Base-by-base conservation (phyloP, 1,140 invertebrate species). In the Diprion similis region DNA sequence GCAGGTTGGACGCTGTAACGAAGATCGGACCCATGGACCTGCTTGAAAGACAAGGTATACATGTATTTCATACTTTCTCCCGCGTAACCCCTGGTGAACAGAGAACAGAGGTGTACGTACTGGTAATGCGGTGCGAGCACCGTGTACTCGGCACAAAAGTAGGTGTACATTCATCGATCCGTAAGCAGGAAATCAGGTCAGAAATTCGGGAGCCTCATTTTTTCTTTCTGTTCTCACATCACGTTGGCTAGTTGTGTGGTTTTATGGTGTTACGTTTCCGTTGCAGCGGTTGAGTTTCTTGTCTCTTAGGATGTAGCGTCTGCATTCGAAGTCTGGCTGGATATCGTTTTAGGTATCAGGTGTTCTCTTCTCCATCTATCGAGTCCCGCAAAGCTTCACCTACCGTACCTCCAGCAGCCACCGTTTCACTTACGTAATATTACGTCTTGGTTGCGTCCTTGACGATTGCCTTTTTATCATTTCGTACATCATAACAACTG, bases 11-110 rank as follows among this genome's bases (percentile, higher is more conserved):
- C 51, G 11, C 11, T 59, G 11, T 59, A 8, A 59, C n/a, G 24
- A 37, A 37, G 24, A 37, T 37, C 24, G 24, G 24, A 6, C 1
- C 24, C 24, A 37, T 37, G 24, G 24, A 37, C 24, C 24, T 37
- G 24, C 24, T 37, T 37, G 24, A 37, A 37, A 37, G 24, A 37
- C 24, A 6, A 13, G 51, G 9, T 13, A 59, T 17, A 59, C n/a
- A 15, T n/a, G n/a, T n/a, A n/a, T 59, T 59, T 59, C 51, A 59
- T 59, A 59, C 51, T 59, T 59, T 59, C 51, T 59, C 51, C 51
- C 51, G 11, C 51, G 51, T 15, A 13, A 15, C 51, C 51, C 11
- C n/a, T 17, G 51, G 6, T 9, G 51, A 37, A 37, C 24, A 6
- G 24, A 37, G 24, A 37, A 37, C 24, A 37, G 24, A 37, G 24